A percentile compares a stretch with the other conserved stretches of the same genome.
These are phyloP conservation scores for Dasyornis broadbenti DNA, from an alignment of 2,113 vertebrate species.

Conservation along the genomic window DNA sequence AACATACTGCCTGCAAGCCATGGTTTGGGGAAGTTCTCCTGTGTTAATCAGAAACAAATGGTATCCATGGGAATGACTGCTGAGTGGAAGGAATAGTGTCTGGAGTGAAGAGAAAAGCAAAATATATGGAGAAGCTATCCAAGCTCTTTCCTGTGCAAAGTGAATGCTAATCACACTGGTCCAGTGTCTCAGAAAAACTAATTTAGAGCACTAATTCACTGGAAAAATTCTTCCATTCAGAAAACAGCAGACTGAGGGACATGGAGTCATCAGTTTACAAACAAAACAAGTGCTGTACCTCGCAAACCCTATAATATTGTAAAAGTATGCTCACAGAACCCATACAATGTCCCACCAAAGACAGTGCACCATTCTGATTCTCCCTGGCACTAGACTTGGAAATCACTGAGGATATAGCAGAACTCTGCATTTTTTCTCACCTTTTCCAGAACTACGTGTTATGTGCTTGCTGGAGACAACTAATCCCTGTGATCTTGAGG, in stretches of 20 bases:
- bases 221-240: background rate
- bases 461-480: background rate
- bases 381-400: background rate
- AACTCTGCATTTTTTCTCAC: background rate
- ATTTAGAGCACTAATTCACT: background rate
- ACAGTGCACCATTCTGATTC: background rate
- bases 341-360: background rate
- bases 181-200: background rate
- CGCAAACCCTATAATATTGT: background rate
- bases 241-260: background rate
- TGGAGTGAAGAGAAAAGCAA: background rate
- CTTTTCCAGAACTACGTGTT: background rate
- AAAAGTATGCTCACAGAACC: background rate
- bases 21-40: background rate
- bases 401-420: background rate
- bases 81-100: constrained; percentile 8
- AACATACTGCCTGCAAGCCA: background rate
- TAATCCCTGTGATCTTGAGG: background rate
- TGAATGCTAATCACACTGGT: constrained; percentile 1
- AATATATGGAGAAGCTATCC: background rate
- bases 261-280: background rate
- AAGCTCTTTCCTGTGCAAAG: background rate
- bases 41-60: background rate
- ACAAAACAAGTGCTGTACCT: background rate
- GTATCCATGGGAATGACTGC: constrained; percentile 4